phyloP scores from a whole-genome alignment of 2,113 vertebrate genomes.

The Clarias gariepinus region DNA sequence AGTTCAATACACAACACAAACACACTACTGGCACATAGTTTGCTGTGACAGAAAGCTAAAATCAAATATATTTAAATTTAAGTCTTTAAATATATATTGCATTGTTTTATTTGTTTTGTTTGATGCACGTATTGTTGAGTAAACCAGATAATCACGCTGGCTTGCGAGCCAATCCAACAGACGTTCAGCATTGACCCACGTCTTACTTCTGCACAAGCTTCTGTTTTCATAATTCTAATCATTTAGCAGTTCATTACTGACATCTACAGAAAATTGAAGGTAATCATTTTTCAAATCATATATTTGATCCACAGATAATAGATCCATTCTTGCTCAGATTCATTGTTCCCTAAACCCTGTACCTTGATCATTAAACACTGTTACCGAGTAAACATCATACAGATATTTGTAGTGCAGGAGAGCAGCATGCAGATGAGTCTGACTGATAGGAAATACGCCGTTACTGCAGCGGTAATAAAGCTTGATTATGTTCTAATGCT shows the following conservation, averaged over 20 bases:
- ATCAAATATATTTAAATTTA: no score
- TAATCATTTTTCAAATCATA: neutral
- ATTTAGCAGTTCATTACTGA: neutral
- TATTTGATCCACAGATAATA: neutral
- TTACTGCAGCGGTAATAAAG: constrained; percentile 43
- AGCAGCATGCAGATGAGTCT: neutral
- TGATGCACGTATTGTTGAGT: neutral
- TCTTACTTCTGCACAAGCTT: neutral
- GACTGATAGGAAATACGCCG: constrained; percentile 17
- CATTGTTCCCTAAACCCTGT: neutral
- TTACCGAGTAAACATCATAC: neutral
- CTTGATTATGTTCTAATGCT: constrained; percentile 30
- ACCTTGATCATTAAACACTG: neutral
- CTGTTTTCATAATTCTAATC: neutral
- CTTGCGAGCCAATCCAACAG: neutral
- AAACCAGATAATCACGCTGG: neutral
- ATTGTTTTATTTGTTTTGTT: neutral
- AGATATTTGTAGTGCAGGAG: neutral
- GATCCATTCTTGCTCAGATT: neutral
- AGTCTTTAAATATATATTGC: no score
- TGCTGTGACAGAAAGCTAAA: no score
- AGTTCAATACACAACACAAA: neutral
- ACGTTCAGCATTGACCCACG: neutral
- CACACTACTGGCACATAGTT: no score
- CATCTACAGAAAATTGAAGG: neutral